These are phyloP conservation scores for Serrognathus titanus DNA, from an alignment of 2,888 invertebrate genomes.

Conservation along the genomic window DNA sequence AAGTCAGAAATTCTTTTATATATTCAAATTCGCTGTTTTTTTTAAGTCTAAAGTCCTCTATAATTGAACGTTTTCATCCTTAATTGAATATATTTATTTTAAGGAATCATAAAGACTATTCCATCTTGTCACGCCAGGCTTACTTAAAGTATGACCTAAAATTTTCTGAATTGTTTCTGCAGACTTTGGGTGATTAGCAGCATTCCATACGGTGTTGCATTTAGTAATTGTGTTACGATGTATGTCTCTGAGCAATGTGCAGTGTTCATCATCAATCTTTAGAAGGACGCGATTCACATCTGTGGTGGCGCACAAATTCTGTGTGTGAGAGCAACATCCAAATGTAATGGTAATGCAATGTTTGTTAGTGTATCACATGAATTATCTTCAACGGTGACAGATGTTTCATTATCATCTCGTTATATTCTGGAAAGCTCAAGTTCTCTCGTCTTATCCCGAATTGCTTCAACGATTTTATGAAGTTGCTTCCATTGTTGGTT, in stretches of 20 bases:
- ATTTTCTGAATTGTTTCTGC: slow-evolving; percentile 2
- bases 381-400: too few relatives aligned
- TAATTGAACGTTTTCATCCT: not conserved
- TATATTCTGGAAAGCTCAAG: too few relatives aligned
- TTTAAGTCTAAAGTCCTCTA: not conserved
- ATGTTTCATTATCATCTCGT: too few relatives aligned
- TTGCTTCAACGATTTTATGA: not conserved
- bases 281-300: not conserved
- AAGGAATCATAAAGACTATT: slow-evolving; percentile 4
- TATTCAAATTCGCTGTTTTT: not conserved
- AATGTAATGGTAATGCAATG: too few relatives aligned
- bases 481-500: not conserved
- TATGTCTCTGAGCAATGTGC: not conserved
- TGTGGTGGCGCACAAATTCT: not conserved
- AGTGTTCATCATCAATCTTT: not conserved
- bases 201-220: slow-evolving; percentile 1
- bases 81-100: not conserved
- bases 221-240: not conserved
- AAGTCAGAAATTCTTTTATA: not conserved
- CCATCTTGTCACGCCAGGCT: not conserved
- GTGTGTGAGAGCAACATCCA: not conserved
- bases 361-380: too few relatives aligned
- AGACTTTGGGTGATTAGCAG: not conserved
- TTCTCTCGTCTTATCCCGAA: not conserved
- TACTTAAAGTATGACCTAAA: not conserved